These are phyloP conservation scores for Zele albiditarsus DNA, from an alignment of 2,888 invertebrate species.

Conservation along the genomic window DNA sequence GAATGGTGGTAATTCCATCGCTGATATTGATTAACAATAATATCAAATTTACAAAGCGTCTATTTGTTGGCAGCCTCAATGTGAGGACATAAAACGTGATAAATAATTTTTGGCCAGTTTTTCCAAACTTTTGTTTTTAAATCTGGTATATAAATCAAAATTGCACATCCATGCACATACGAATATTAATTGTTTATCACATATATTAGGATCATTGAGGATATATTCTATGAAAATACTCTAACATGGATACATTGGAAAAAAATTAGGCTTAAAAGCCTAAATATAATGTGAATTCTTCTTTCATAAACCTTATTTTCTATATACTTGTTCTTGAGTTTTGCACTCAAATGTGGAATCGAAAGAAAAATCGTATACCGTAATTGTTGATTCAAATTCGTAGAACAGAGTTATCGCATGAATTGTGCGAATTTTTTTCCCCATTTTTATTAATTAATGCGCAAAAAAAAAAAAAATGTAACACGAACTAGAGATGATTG, in stretches of 20 bases:
- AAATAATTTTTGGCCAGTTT: neutral
- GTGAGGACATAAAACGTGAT: neutral
- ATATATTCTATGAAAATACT: slow-evolving; percentile 12
- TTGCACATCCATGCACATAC: neutral
- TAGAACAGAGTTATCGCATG: neutral
- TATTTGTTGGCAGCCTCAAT: slow-evolving; percentile 13
- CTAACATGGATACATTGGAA: slow-evolving; percentile 20
- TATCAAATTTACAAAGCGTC: slow-evolving; percentile 9
- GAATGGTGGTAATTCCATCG: neutral
- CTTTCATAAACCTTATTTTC: neutral
- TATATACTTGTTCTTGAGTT: neutral
- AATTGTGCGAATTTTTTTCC: neutral
- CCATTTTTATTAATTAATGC: neutral
- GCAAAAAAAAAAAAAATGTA: neutral
- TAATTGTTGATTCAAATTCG: neutral
- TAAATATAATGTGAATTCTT: neutral
- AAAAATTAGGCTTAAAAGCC: neutral
- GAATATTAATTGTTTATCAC: neutral
- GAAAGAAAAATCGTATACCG: slow-evolving; percentile 13
- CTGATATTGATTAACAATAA: neutral
- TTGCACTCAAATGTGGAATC: neutral
- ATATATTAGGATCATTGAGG: neutral
- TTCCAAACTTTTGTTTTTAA: neutral
- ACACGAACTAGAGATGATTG: neutral
- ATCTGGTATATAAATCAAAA: neutral